Evolutionary conservation across 2,888 invertebrate species (phyloP).

Genomic region (Halocaridina rubra): DNA sequence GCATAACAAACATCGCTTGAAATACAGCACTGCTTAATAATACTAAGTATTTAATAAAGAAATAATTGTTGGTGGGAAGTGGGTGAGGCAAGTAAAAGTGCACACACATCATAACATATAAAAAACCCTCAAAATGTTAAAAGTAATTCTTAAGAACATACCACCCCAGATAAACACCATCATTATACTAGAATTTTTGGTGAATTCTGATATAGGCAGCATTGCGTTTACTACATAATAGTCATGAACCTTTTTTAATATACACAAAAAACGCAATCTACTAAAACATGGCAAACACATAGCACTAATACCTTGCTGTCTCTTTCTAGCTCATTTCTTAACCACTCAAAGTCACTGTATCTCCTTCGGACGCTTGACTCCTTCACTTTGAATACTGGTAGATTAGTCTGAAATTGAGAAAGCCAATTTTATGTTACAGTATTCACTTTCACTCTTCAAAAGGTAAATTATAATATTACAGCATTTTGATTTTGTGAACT

Average conservation of each 20-base stretch:
- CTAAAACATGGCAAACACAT: not conserved
- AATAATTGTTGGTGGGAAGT: not conserved
- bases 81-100: not conserved
- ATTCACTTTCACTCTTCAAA: no score
- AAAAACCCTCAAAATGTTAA: no score
- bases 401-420: constrained; percentile 87
- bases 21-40: not conserved
- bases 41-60: no score
- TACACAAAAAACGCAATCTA: not conserved
- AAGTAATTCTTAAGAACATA: no score
- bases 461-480: no score
- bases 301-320: constrained; percentile 87
- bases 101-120: no score
- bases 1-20: not conserved
- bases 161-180: no score
- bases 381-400: constrained; percentile 99
- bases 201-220: no score
- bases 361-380: constrained; percentile 96
- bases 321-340: constrained; percentile 96
- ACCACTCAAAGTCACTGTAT: constrained; percentile 99
- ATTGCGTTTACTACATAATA: no score
- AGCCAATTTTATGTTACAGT: not conserved
- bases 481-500: no score
- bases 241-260: no score
- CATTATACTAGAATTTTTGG: no score